These are phyloP conservation scores for Ptychoptera albimana DNA, from an alignment of 2,888 invertebrate genomes.

Conservation along the genomic window DNA sequence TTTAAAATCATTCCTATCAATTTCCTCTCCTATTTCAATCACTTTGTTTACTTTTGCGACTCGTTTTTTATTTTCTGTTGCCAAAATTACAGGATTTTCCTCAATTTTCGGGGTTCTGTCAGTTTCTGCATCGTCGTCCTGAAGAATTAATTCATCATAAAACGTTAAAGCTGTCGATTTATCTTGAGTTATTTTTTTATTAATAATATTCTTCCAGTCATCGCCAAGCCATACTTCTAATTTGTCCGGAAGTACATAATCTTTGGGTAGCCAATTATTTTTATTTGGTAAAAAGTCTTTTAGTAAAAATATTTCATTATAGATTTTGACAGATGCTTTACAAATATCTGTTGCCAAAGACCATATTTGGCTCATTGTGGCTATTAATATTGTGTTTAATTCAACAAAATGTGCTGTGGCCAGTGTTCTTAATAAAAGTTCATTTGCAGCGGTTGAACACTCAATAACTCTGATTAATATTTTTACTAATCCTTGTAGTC, in stretches of 20 bases:
- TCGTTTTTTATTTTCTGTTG: neutral
- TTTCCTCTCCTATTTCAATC: neutral
- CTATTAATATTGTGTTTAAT: neutral
- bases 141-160: neutral
- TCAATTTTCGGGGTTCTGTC: neutral
- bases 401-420: slow-evolving; percentile 1
- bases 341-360: neutral
- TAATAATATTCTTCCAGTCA: neutral
- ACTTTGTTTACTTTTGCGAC: neutral
- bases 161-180: neutral
- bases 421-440: neutral
- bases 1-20: neutral
- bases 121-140: neutral
- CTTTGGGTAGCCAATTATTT: neutral
- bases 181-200: neutral
- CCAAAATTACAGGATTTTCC: neutral
- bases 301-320: neutral
- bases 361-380: neutral
- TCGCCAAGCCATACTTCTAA: neutral
- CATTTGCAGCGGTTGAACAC: neutral
- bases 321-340: neutral
- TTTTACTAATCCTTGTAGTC: neutral
- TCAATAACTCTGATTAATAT: neutral
- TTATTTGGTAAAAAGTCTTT: too few relatives aligned
- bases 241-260: neutral